Conservation (phyloP, 2,113 vertebrate species). For the Hiodon alosoides region DNA sequence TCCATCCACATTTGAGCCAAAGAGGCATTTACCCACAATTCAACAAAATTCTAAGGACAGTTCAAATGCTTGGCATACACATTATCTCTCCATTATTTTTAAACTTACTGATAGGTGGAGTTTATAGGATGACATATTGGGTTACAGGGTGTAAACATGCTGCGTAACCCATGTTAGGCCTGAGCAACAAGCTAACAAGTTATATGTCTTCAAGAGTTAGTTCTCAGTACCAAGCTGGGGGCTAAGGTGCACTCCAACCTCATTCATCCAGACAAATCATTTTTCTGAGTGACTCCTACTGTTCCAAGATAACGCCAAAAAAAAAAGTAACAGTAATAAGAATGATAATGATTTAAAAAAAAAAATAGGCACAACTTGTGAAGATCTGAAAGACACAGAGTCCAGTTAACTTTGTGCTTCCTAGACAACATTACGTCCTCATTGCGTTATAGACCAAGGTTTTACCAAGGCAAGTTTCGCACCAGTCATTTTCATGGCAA, state of each 20-base stretch:
- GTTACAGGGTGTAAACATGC: neutral
- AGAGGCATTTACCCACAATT: neutral
- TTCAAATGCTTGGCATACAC: neutral
- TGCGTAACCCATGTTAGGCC: neutral
- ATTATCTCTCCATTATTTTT: neutral
- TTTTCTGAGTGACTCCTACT: neutral
- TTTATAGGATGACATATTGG: neutral
- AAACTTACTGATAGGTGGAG: neutral
- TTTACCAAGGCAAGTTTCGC: constrained; percentile 4
- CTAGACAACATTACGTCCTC: constrained; percentile 25
- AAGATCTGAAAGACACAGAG: constrained; percentile 48
- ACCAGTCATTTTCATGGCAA: neutral
- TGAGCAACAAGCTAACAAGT: neutral
- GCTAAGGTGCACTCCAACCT: neutral
- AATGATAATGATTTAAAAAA: constrained; percentile 25
- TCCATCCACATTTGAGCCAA: neutral
- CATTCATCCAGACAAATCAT: neutral
- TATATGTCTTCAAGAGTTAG: neutral
- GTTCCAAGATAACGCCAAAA: constrained; percentile 12
- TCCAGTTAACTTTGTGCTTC: constrained; percentile 33
- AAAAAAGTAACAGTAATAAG: constrained; percentile 29
- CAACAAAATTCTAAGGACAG: neutral
- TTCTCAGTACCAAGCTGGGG: neutral
- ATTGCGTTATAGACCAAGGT: neutral
- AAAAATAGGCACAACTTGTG: constrained; percentile 62